Evolutionary conservation across 1,140 invertebrate species (phyloP), one percentile per base, ranked within the genome.

Genomic region (Drosophila sturtevanti): DNA sequence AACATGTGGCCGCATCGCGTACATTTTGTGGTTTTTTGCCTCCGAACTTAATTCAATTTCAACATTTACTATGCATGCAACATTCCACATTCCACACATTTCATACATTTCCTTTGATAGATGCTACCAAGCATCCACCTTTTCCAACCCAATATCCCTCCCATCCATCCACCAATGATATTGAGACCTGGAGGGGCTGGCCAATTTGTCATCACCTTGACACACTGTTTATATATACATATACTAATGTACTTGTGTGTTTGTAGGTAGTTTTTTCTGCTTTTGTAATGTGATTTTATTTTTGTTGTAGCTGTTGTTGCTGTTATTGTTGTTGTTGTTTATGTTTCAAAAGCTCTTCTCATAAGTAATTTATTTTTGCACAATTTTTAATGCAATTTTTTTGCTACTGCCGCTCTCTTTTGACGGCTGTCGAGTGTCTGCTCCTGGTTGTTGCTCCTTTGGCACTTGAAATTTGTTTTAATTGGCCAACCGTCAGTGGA

Each of bases 11-110:
- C 73, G 52, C 52, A 44, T 55, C 64, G 71, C 72, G 73, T 63
- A 75, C 44, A 78, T 79, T 79, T 79, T 72, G 77, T 56, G 77
- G 78, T 52, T 71, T 48, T 48, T 76, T 72, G 59, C 65, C 68
- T 64, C 58, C 66, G 69, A 69, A 76, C 63, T 77, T 81, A 79
- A 79, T 79, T 80, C 78, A 82, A 78, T 82, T 82, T 81, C 75
- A 75, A 67, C 74, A 74, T 82, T 74, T 66, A 61, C 63, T 68
- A 73, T 81, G 72, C 74, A 78, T 72, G 70, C 71, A 75, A 69
- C 70, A 68, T 63, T 68, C 52, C 58, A 48, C 22, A 48, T 44
- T 44, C 41, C 41, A 18, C 41, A 21, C 41, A 48, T 21, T 48
- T 48, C 41, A 48, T 48, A 48, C 18, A 48, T 48, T 21, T 48